Evolutionary conservation across 2,888 invertebrate species (phyloP), one percentile per base, ranked within the genome.

Genomic region (Dynastes grantii): DNA sequence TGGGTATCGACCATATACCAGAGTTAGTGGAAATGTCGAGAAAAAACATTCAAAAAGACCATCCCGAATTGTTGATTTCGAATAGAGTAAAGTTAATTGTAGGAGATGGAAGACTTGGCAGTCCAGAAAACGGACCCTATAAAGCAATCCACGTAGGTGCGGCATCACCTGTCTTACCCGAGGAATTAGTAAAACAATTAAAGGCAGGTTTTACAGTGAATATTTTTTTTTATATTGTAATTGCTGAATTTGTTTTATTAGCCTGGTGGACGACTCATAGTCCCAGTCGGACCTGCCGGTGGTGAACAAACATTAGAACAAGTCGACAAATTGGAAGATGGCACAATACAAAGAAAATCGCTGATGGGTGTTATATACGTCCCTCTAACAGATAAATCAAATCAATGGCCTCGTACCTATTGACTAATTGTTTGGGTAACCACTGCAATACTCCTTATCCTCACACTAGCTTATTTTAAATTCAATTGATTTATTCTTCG

Each of bases 311-410:
- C 95, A 86, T 91, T 99, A 84, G 94, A 95, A 87, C 94, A 94
- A 90, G 94, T 98, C 78, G 99, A 99, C 88, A 99, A 98, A 89
- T 91, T 92, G 51, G 87, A 89, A 1, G 94, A 96, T 87, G 98
- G 98, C 6, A 90, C 93, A 49, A 92, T 97, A 3, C 91, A 91
- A 29, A 91, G 93, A 80, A 94, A 94, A 83, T 92, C 93, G 61
- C 90, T 99, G 9, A 98, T 98, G 96, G 96, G 97, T 61, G 99
- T 99, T 11, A 95, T 98, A 83, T 99, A 97, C 88, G 99, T 99
- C 51, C 99, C 99, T 0, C 91, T 99, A 65, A 99, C 99, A 0
- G 97, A 97, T 88, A 93, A 94, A 87, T 91, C 93, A 27, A 90
- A 91, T 79, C 95, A 95, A 86, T 93, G 78, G 92, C 92, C 92